Base-by-base conservation (phyloP, 2,888 invertebrate species). In the Allophyes oxyacanthae region DNA sequence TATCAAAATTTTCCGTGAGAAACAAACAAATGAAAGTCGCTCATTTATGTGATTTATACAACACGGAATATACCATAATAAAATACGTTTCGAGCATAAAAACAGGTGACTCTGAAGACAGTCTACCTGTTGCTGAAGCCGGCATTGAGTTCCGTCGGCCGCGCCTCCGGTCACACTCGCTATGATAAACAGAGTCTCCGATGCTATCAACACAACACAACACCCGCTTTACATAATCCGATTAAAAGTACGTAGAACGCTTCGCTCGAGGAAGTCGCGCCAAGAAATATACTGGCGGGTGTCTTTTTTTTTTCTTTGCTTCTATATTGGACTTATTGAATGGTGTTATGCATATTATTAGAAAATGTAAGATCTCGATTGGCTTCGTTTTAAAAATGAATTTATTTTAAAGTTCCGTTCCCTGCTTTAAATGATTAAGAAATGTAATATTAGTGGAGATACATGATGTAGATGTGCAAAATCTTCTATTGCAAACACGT, bases 191-290 rank as follows among this genome's bases (percentile, higher is more conserved):
- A 73, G 64, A 54, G 63, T 69, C 60, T 69, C 59, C 61, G 78
- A 78, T 77, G 68, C 54, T 82, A 79, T 82, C 71, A 20, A 20
- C 20, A 72, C 58, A 69, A 71, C 57, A 61, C 43, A 56, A 67
- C 64, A 55, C 57, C 48, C 67, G 69, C 67, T 75, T 68, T 70
- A 64, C 69, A 73, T 78, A 75, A 81, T 76, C 77, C 63, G 73
- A 77, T 79, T 74, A 75, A 34, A 54, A 63, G 53, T 59, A 36
- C 55, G 50, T 45, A 63, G 53, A 60, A 36, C 55, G 50, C 45
- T 48, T 67, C 40, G 54, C 14, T 66, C 28, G 36, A 52, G 55
- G 37, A 45, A 45, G 38, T 46, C 15, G 44, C 33, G 48, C 36
- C 34, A 59, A 60, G 42, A 52, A 62, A 75, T 67, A 67, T 61